Percentiles rank a stretch among this genome's conserved stretches.
Evolutionary conservation across 2,797 vertebrate species (phyloP).

Genomic region (Cyprinella venusta): DNA sequence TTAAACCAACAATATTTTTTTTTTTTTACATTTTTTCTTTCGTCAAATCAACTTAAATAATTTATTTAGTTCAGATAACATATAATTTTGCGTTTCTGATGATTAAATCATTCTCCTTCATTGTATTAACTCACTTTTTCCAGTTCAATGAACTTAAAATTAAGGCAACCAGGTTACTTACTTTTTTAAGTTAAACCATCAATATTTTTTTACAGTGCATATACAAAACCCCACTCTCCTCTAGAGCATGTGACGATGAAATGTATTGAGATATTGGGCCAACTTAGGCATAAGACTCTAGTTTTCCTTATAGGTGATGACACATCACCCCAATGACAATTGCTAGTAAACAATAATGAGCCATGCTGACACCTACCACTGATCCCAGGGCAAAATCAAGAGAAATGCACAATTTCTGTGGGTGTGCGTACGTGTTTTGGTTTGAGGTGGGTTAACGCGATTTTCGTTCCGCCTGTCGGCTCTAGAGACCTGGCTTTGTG

Average conservation of each 20-base stretch:
- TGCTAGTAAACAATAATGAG: conserved; percentile 76
- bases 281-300: background rate
- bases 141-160: too few species aligned
- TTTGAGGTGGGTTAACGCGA: conserved; percentile 79
- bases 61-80: too few species aligned
- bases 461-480: conserved; percentile 83
- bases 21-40: too few species aligned
- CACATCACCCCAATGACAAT: conserved; percentile 70
- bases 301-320: conserved; percentile 70
- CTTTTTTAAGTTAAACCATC: too few species aligned
- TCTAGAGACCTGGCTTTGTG: conserved; percentile 77
- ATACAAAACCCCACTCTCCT: background rate
- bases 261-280: background rate
- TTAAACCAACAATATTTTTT: too few species aligned
- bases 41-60: too few species aligned
- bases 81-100: too few species aligned
- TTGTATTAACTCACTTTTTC: too few species aligned
- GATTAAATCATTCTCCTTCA: too few species aligned
- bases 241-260: background rate
- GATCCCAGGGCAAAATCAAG: conserved; percentile 70
- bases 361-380: conserved; percentile 75
- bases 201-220: too few species aligned
- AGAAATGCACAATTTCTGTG: conserved; percentile 63
- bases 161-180: too few species aligned
- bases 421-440: conserved; percentile 69